These are phyloP conservation scores for Loxodonta africana DNA, from an alignment of 2,113 vertebrate species.

Conservation along the genomic window DNA sequence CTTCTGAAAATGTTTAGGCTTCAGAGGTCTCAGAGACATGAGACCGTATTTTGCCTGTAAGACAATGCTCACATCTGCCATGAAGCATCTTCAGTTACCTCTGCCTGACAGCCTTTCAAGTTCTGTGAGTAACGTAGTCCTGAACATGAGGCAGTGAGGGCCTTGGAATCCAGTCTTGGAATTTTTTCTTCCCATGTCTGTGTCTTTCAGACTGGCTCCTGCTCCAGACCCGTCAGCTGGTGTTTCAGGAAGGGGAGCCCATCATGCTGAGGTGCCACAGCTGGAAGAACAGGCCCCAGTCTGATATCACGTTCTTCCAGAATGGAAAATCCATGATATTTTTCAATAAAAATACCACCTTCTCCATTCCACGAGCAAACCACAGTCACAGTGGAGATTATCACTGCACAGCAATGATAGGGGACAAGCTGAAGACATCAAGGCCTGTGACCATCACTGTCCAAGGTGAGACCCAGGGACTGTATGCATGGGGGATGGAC, in stretches of 20 bases:
- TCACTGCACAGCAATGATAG: neutral
- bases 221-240: constrained; percentile 64
- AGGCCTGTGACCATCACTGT: constrained; percentile 63
- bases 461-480: constrained; percentile 31
- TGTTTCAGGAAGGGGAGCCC: constrained; percentile 38
- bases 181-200: neutral
- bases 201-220: constrained; percentile 77
- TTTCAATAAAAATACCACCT: accelerated
- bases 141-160: neutral
- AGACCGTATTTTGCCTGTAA: neutral
- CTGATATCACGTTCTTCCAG: constrained; percentile 60
- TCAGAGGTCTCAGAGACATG: neutral
- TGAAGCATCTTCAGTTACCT: neutral
- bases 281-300: neutral
- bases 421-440: accelerated
- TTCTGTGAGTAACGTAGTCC: neutral
- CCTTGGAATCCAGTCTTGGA: neutral
- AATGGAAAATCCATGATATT: constrained; percentile 9
- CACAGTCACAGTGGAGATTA: constrained; percentile 73
- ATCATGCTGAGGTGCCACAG: constrained; percentile 63
- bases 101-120: neutral
- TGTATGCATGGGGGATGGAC: too few species aligned
- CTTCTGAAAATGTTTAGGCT: neutral
- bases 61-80: neutral
- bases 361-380: constrained; percentile 60